Conservation (phyloP, 2,888 invertebrate genomes). For the Yponomeuta malinellus region DNA sequence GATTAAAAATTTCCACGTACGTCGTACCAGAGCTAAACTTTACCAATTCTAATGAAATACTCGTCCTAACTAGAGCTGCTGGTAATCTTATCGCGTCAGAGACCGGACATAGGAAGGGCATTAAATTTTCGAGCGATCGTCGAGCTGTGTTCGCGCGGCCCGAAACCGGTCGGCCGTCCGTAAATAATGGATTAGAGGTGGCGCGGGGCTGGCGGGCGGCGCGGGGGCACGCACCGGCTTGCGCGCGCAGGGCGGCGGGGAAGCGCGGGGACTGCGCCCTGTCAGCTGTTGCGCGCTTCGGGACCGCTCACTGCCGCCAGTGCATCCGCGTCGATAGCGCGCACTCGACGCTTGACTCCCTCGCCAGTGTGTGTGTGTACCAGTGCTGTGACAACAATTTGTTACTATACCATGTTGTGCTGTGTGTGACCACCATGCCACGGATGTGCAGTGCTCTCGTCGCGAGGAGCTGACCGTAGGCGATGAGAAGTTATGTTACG, state of each 20-base stretch:
- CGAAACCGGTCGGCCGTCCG: constrained; percentile 73
- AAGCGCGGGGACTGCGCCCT: constrained; percentile 56
- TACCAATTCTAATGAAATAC: not conserved
- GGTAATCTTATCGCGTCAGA: constrained; percentile 70
- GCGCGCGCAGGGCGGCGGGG: constrained; percentile 29
- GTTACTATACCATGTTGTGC: constrained; percentile 25
- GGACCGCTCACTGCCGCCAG: constrained; percentile 65
- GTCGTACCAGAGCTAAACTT: not conserved
- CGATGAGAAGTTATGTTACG: constrained; percentile 71
- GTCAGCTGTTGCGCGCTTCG: constrained; percentile 74
- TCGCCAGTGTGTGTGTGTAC: constrained; percentile 22
- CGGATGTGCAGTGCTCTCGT: constrained; percentile 52
- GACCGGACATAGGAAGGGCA: constrained; percentile 75
- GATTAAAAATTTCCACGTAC: not conserved
- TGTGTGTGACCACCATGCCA: constrained; percentile 37
- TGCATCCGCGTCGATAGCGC: constrained; percentile 69
- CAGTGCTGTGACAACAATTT: constrained; percentile 35
- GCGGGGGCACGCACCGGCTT: constrained; percentile 62
- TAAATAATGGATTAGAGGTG: constrained; percentile 74
- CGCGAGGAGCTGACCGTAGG: constrained; percentile 61
- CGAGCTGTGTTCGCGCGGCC: constrained; percentile 48
- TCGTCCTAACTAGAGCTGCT: not conserved
- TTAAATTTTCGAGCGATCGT: constrained; percentile 67
- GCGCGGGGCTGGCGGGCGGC: constrained; percentile 50
- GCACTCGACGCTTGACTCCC: constrained; percentile 39